Conservation (phyloP, 2,113 vertebrate genomes). For the Plecotus auritus region DNA sequence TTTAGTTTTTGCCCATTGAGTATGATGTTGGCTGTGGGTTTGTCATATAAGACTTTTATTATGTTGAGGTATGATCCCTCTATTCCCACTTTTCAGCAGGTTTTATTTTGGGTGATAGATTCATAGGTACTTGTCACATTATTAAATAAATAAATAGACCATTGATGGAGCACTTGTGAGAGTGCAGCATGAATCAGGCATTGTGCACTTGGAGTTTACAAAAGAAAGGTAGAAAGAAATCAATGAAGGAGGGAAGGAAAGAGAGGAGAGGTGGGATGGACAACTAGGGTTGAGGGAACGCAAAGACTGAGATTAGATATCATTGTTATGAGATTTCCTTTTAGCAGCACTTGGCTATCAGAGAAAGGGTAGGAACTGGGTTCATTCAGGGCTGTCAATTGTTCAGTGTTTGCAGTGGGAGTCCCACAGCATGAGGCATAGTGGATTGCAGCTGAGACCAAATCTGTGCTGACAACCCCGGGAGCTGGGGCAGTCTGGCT, state of each 20-base stretch:
- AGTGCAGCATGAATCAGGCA: neutral
- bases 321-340: neutral
- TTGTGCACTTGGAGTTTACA: neutral
- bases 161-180: neutral
- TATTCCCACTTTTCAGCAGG: neutral
- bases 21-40: too few species aligned
- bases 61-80: too few species aligned
- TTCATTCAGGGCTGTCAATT: neutral
- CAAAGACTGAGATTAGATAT: constrained; percentile 19
- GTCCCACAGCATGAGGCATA: neutral
- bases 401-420: neutral
- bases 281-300: neutral
- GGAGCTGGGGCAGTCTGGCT: neutral
- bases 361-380: neutral
- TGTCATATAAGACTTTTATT: too few species aligned
- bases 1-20: too few species aligned
- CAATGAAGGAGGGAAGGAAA: neutral
- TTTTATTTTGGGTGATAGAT: neutral
- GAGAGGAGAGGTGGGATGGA: neutral
- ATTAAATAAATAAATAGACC: neutral
- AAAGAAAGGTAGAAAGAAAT: neutral
- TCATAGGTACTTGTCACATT: neutral
- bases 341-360: neutral
- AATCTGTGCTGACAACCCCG: neutral
- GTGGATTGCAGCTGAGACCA: neutral